A percentile compares a stretch with the other conserved stretches of the same genome.
Conservation (phyloP, 2,113 vertebrate genomes). For the Sorex araneus region DNA sequence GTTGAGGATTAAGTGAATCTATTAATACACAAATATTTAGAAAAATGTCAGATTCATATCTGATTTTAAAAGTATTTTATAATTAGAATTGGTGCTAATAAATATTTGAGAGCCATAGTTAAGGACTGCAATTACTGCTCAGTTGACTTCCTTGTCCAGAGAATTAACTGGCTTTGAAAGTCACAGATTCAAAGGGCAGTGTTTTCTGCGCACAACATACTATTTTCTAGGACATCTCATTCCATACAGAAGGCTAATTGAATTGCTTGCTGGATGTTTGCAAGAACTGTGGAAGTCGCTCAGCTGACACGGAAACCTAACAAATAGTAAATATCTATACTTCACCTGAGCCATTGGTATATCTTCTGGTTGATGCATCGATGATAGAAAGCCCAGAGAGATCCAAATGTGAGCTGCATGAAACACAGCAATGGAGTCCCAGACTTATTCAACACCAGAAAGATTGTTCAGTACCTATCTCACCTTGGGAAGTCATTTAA, state of each 20-base stretch:
- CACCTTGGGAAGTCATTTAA: not conserved
- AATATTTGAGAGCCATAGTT: not conserved
- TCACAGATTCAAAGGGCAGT: not conserved
- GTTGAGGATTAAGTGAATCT: not conserved
- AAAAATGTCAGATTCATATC: not conserved
- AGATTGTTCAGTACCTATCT: not conserved
- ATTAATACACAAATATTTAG: not conserved
- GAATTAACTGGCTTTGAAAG: not conserved
- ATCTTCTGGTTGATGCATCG: not conserved
- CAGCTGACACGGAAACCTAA: not conserved
- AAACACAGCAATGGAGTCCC: not conserved
- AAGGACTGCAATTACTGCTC: not conserved
- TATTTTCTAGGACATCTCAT: not conserved
- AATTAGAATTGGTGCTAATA: not conserved
- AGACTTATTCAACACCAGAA: not conserved
- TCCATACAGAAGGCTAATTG: not conserved
- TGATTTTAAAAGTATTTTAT: not conserved
- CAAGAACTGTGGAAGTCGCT: not conserved
- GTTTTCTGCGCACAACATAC: conserved; percentile 18
- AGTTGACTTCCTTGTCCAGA: not conserved
- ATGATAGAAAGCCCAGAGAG: not conserved
- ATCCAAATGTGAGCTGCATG: not conserved
- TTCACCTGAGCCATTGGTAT: not conserved
- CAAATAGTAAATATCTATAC: not conserved
- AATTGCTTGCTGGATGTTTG: not conserved